phyloP scores from a whole-genome alignment of 1,140 invertebrate species.

The Drosophila nannoptera region DNA sequence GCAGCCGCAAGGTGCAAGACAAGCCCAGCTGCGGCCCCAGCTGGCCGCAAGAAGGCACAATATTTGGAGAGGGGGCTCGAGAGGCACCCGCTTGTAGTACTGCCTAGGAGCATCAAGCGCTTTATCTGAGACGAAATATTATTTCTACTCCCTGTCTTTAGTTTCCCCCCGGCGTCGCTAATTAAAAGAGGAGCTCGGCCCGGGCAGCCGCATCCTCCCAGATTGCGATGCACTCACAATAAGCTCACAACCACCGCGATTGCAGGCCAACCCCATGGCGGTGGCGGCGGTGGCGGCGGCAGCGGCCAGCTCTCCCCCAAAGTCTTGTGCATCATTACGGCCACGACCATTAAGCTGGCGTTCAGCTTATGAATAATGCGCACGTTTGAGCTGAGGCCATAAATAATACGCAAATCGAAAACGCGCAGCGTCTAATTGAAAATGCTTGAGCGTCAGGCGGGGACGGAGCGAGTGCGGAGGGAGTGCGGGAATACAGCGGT shows the following conservation, averaged over 20 bases:
- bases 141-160: too few relatives aligned
- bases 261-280: not conserved
- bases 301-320: slow-evolving; percentile 1
- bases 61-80: not conserved
- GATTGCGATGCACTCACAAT: slow-evolving; percentile 34
- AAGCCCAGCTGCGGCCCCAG: not conserved
- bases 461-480: not conserved
- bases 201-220: slow-evolving; percentile 1
- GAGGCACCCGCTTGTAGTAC: too few relatives aligned
- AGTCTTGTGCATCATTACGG: slow-evolving; percentile 7
- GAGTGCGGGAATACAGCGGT: slow-evolving; percentile 15
- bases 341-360: slow-evolving; percentile 59
- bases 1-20: slow-evolving; percentile 52
- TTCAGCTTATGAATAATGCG: slow-evolving; percentile 74
- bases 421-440: slow-evolving; percentile 75
- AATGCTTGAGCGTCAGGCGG: slow-evolving; percentile 51
- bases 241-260: slow-evolving; percentile 15
- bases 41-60: not conserved
- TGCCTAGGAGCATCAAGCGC: too few relatives aligned
- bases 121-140: too few relatives aligned
- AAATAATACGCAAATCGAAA: slow-evolving; percentile 78
- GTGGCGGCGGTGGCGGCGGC: not conserved
- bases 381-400: slow-evolving; percentile 68
- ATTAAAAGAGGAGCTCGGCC: not conserved
- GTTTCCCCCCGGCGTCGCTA: not conserved